These are phyloP conservation scores for Tragelaphus buxtoni DNA, from an alignment of 2,113 vertebrate genomes.

Conservation along the genomic window DNA sequence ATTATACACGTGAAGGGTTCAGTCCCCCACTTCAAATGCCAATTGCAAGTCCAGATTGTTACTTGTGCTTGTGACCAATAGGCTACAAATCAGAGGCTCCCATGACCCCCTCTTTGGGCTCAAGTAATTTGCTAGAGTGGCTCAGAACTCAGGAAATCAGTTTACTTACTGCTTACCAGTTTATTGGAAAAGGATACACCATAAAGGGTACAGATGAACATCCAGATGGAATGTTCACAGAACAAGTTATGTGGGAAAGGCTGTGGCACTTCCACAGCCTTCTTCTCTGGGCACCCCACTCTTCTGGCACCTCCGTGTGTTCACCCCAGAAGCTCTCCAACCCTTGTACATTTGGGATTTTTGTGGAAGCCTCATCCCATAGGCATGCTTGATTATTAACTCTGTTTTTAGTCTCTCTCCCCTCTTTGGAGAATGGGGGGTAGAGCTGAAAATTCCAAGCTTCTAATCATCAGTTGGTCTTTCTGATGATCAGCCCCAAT, in stretches of 20 bases:
- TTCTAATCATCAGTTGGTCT: background rate
- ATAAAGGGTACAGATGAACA: background rate
- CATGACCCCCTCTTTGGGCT: background rate
- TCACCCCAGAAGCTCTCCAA: background rate
- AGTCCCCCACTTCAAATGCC: background rate
- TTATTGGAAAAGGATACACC: background rate
- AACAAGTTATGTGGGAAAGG: background rate
- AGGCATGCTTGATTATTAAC: background rate
- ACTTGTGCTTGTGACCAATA: background rate
- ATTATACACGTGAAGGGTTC: background rate
- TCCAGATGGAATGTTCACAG: background rate
- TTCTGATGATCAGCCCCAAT: background rate
- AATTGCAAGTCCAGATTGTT: background rate
- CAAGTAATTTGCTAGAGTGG: background rate
- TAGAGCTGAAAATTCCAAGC: background rate
- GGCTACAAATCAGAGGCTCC: background rate
- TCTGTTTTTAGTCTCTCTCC: background rate
- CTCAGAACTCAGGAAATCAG: background rate
- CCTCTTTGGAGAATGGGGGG: background rate
- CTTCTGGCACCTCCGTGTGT: background rate
- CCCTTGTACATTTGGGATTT: background rate
- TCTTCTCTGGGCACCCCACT: background rate
- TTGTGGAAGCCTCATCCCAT: background rate
- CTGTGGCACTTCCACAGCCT: rapidly evolving
- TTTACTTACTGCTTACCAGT: background rate